Evolutionary conservation across 2,888 invertebrate genomes (phyloP).

Genomic region (Quadroppia sp.): DNA sequence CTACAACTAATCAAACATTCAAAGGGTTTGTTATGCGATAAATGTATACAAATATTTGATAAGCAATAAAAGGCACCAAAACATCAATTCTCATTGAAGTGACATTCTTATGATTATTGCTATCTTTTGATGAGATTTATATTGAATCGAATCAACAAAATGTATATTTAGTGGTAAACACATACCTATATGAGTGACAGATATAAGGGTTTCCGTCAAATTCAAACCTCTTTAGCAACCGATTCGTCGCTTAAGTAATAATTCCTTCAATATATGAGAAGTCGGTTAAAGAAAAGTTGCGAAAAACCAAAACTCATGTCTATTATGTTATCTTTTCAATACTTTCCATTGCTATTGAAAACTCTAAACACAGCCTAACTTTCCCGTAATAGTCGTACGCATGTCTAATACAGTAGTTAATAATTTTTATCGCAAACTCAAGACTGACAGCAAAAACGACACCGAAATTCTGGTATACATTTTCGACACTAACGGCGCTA

Average conservation of each 20-base stretch:
- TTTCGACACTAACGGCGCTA: too few species aligned
- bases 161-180: too few species aligned
- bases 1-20: background rate
- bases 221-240: too few species aligned
- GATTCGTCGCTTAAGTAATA: too few species aligned
- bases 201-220: too few species aligned
- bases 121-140: background rate
- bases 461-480: background rate
- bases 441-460: background rate
- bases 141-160: too few species aligned
- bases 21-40: background rate
- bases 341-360: too few species aligned
- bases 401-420: background rate
- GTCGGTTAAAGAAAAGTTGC: too few species aligned
- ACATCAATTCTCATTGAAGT: background rate
- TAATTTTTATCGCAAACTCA: background rate
- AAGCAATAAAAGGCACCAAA: background rate
- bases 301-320: too few species aligned
- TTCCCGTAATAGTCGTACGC: background rate
- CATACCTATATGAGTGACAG: too few species aligned
- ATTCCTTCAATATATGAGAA: too few species aligned
- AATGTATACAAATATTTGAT: background rate
- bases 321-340: too few species aligned
- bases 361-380: background rate
- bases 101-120: background rate